These are phyloP conservation scores for Cyphomyrus plagiostoma DNA, from an alignment of 2,113 vertebrate genomes.

Conservation along the genomic window DNA sequence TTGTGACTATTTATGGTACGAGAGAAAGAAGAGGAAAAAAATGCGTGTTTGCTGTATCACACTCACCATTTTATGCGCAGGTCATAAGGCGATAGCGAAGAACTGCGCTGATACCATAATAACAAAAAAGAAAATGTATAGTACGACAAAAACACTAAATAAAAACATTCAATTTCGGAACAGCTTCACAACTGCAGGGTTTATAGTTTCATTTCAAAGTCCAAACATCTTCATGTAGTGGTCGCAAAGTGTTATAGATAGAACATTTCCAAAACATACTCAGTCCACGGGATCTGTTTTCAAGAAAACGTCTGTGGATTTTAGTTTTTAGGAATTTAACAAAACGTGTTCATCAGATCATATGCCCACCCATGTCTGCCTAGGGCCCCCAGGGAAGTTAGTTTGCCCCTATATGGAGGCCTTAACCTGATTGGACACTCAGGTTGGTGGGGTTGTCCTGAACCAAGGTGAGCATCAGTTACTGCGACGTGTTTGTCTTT, in stretches of 20 bases:
- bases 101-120: neutral
- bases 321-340: neutral
- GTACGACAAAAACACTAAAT: neutral
- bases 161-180: neutral
- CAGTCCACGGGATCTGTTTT: neutral
- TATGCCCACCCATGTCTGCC: neutral
- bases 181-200: neutral
- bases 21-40: neutral
- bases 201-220: neutral
- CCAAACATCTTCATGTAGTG: neutral
- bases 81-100: neutral
- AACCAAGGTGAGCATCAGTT: neutral
- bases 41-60: neutral
- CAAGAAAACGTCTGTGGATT: neutral
- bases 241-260: neutral
- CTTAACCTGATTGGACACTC: neutral
- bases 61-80: neutral
- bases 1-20: neutral
- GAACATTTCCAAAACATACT: neutral
- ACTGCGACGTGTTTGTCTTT: neutral
- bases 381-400: neutral
- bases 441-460: neutral
- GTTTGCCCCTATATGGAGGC: neutral
- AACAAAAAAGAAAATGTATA: neutral
- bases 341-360: neutral